A percentile compares a stretch with the other conserved stretches of the same genome.
Evolutionary conservation across 2,113 vertebrate species (phyloP).

Genomic region (Salvator merianae): DNA sequence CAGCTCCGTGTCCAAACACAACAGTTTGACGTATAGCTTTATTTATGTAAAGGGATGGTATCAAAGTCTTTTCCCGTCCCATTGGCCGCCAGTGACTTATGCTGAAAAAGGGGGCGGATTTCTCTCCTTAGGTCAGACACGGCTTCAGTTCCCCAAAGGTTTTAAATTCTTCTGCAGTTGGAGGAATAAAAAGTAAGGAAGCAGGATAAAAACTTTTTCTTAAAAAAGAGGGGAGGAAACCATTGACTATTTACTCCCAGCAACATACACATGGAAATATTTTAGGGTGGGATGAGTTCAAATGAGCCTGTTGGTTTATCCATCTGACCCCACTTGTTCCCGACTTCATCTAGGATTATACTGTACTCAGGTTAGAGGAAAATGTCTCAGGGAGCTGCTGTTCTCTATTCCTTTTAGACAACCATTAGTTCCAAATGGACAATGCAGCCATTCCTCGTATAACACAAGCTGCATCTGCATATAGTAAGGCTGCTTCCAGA

Average conservation of each 20-base stretch:
- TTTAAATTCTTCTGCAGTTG: neutral
- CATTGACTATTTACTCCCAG: neutral
- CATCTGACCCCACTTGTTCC: neutral
- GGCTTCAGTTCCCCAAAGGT: neutral
- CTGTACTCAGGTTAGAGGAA: neutral
- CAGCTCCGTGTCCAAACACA: neutral
- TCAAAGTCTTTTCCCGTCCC: neutral
- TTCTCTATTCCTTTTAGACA: neutral
- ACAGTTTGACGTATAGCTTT: neutral
- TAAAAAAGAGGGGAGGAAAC: neutral
- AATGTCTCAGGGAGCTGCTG: neutral
- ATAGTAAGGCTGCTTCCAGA: too few species aligned
- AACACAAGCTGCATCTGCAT: too few species aligned
- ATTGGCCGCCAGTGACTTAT: neutral
- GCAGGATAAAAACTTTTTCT: neutral
- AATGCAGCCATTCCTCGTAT: too few species aligned
- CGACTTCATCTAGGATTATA: neutral
- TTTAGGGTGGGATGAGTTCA: neutral
- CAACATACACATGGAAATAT: neutral
- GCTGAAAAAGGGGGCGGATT: neutral
- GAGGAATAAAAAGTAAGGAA: neutral
- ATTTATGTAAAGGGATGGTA: slow-evolving; percentile 14
- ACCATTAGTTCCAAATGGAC: neutral
- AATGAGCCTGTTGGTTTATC: neutral
- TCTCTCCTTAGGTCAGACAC: rapidly evolving